A percentile compares a stretch with the other conserved stretches of the same genome.
Conservation (phyloP, 2,797 vertebrate species). For the Natrix natrix region DNA sequence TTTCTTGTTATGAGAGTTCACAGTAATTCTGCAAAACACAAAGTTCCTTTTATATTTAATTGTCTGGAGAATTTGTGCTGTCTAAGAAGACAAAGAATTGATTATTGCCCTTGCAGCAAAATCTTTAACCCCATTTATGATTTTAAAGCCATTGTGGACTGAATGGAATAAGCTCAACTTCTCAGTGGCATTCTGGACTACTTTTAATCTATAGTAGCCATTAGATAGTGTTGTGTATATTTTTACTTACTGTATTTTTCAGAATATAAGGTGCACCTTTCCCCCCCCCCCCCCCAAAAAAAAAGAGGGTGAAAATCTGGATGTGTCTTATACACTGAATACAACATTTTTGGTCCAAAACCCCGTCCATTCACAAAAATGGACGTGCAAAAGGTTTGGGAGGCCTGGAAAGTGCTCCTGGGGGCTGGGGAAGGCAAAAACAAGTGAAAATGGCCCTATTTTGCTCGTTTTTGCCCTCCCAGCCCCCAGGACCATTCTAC, state of each 20-base stretch:
- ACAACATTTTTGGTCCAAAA: no score
- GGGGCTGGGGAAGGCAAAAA: no score
- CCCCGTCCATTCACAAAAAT: no score
- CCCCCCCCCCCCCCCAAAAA: no score
- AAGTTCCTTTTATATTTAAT: slow-evolving; percentile 15
- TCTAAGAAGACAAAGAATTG: slow-evolving; percentile 14
- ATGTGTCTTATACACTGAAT: no score
- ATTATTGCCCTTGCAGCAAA: slow-evolving; percentile 16
- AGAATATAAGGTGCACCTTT: no score
- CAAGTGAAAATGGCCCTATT: no score
- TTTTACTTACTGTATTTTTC: background rate
- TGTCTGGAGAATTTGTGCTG: slow-evolving; percentile 8
- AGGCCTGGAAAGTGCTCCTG: no score
- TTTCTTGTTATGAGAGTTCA: background rate
- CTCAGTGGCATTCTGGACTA: background rate
- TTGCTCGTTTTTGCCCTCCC: no score
- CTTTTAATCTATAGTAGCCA: background rate
- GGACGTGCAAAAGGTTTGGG: no score
- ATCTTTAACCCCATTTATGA: slow-evolving; percentile 34
- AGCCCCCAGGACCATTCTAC: no score
- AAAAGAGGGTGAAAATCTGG: no score
- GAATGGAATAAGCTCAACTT: background rate
- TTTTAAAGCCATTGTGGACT: slow-evolving; percentile 29
- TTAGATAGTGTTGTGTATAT: background rate
- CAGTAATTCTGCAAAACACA: background rate